Evolutionary conservation across 2,888 invertebrate genomes (phyloP).

Genomic region (Phyllotreta cruciferae): DNA sequence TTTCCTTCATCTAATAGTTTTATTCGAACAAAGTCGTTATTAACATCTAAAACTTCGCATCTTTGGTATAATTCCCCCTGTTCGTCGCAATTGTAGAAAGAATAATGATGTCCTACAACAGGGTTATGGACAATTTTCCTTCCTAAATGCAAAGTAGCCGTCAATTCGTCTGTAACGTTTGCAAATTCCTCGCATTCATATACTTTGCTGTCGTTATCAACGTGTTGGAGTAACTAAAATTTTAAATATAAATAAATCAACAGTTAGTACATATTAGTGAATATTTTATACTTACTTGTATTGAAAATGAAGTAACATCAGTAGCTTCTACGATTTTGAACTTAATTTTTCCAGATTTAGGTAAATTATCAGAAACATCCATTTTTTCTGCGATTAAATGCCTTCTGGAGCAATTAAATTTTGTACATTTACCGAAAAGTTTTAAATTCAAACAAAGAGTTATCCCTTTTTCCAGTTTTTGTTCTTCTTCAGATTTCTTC

Average conservation of each 20-base stretch:
- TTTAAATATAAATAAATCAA: slow-evolving; percentile 38
- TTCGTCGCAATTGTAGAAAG: slow-evolving; percentile 41
- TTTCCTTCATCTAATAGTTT: slow-evolving; percentile 70
- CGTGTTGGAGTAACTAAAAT: slow-evolving; percentile 39
- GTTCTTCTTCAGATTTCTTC: slow-evolving; percentile 58
- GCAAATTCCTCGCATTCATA: slow-evolving; percentile 33
- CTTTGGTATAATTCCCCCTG: slow-evolving; percentile 38
- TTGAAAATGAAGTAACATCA: slow-evolving; percentile 67
- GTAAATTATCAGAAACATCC: slow-evolving; percentile 63
- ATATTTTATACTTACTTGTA: slow-evolving; percentile 46
- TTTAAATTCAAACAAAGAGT: slow-evolving; percentile 69
- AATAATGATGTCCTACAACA: slow-evolving; percentile 38
- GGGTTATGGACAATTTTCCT: slow-evolving; percentile 29
- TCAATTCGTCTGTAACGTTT: slow-evolving; percentile 32
- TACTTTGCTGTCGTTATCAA: slow-evolving; percentile 35
- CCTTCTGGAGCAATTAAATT: slow-evolving; percentile 66
- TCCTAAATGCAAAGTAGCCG: slow-evolving; percentile 22
- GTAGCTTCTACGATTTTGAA: slow-evolving; percentile 67
- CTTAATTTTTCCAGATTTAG: slow-evolving; percentile 64
- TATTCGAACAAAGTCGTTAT: slow-evolving; percentile 56
- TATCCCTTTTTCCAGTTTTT: slow-evolving; percentile 59
- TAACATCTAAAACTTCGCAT: slow-evolving; percentile 44
- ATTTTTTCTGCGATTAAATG: slow-evolving; percentile 69
- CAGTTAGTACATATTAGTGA: not conserved
- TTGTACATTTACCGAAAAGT: slow-evolving; percentile 70